phyloP scores from a whole-genome alignment of 30 jellyfish, hydroid and myxozoan species.

The Hydra vulgaris region DNA sequence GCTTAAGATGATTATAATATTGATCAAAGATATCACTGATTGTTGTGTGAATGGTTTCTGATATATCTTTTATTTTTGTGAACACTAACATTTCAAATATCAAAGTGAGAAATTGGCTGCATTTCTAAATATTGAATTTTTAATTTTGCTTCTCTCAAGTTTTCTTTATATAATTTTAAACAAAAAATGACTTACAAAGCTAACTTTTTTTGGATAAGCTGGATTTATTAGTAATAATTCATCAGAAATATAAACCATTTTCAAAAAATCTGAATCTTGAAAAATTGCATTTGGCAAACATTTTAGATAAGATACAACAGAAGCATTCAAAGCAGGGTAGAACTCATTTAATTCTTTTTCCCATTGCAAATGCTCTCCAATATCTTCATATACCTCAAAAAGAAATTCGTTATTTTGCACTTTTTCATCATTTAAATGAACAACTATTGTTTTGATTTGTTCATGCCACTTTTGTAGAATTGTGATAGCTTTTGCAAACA shows the following conservation, averaged over 20 bases:
- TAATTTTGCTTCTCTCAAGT: not conserved
- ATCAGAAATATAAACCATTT: not conserved
- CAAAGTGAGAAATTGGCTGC: conserved; percentile 6
- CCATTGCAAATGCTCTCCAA: not conserved
- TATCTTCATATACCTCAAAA: not conserved
- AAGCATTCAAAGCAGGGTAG: not conserved
- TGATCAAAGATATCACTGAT: not conserved
- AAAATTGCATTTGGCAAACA: not conserved
- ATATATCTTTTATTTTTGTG: conserved; percentile 6
- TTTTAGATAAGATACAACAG: not conserved
- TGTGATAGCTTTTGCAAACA: not conserved
- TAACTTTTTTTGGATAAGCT: not conserved
- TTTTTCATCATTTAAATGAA: not conserved
- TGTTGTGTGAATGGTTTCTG: conserved; percentile 11
- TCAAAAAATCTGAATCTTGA: not conserved
- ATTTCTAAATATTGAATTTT: not conserved
- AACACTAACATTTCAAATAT: conserved; percentile 2
- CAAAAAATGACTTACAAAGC: not conserved
- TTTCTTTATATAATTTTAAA: too few relatives aligned
- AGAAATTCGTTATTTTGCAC: not conserved
- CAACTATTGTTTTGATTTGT: not conserved
- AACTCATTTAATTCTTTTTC: not conserved
- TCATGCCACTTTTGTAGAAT: not conserved
- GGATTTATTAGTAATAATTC: not conserved
- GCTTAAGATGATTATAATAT: not conserved